Percentiles rank a stretch among this genome's conserved stretches.
phyloP scores from a whole-genome alignment of 2,113 vertebrate species.

The Sakesphorus luctuosus region DNA sequence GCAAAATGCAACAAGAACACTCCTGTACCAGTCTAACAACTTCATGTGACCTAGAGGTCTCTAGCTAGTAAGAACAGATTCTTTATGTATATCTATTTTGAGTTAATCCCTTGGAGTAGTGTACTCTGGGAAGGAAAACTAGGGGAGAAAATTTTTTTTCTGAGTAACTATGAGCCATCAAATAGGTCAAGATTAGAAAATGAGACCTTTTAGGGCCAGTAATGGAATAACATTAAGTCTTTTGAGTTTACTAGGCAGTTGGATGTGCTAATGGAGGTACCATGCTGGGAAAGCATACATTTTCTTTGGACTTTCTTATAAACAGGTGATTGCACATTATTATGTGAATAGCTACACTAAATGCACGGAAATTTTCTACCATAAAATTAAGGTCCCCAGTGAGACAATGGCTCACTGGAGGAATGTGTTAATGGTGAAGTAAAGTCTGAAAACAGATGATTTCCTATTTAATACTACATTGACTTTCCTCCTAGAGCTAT shows the following conservation, averaged over 20 bases:
- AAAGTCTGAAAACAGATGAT: conserved; percentile 86
- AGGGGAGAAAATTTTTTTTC: neutral
- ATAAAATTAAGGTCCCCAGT: conserved; percentile 69
- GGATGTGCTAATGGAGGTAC: conserved; percentile 71
- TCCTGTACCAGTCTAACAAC: neutral
- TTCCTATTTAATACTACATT: conserved; percentile 92
- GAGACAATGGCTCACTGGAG: conserved; percentile 69
- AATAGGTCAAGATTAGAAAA: conserved; percentile 74
- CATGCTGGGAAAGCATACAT: conserved; percentile 73
- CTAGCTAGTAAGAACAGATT: neutral
- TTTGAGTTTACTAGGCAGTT: conserved; percentile 70
- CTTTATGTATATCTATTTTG: conserved; percentile 11
- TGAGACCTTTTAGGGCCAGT: conserved; percentile 66
- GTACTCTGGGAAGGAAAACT: neutral
- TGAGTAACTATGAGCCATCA: conserved; percentile 13
- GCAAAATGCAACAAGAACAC: neutral
- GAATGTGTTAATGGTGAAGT: conserved; percentile 80
- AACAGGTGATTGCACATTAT: conserved; percentile 69
- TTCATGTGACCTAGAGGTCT: neutral
- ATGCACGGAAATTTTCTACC: conserved; percentile 62
- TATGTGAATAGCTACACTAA: conserved; percentile 71
- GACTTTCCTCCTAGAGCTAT: conserved; percentile 77
- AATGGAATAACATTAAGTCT: conserved; percentile 70
- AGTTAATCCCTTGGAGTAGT: neutral
- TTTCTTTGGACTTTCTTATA: conserved; percentile 70